These are phyloP conservation scores for Chelonus formosanus DNA, from an alignment of 2,888 invertebrate genomes.

Conservation along the genomic window DNA sequence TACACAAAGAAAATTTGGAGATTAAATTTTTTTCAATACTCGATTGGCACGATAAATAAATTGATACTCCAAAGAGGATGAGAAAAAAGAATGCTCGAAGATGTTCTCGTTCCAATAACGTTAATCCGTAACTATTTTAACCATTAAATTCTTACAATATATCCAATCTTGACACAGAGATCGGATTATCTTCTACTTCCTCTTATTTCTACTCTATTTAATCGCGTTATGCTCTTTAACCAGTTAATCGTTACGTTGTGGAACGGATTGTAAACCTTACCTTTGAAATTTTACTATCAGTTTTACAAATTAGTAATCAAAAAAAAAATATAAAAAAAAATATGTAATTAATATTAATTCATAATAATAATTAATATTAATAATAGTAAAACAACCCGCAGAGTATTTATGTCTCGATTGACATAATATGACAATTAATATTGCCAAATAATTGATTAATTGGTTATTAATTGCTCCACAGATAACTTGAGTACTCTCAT, in stretches of 20 bases:
- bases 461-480: neutral
- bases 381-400: conserved; percentile 31
- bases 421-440: conserved; percentile 16
- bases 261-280: conserved; percentile 30
- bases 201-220: conserved; percentile 29
- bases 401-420: neutral
- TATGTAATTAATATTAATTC: neutral
- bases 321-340: conserved; percentile 17
- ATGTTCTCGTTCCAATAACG: conserved; percentile 36
- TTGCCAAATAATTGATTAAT: neutral
- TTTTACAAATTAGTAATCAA: conserved; percentile 19
- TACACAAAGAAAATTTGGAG: no score
- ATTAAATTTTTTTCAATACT: conserved; percentile 20
- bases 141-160: conserved; percentile 38
- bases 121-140: conserved; percentile 33
- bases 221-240: conserved; percentile 32
- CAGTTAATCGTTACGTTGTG: conserved; percentile 30
- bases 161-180: conserved; percentile 37
- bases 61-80: conserved; percentile 15
- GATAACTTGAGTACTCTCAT: neutral
- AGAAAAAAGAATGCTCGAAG: conserved; percentile 31
- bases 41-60: conserved; percentile 21
- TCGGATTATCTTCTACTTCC: conserved; percentile 32
- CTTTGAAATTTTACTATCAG: conserved; percentile 18
- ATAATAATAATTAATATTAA: conserved; percentile 1